phyloP scores from a whole-genome alignment of 2,888 invertebrate genomes.

The Odontomyia ornata region DNA sequence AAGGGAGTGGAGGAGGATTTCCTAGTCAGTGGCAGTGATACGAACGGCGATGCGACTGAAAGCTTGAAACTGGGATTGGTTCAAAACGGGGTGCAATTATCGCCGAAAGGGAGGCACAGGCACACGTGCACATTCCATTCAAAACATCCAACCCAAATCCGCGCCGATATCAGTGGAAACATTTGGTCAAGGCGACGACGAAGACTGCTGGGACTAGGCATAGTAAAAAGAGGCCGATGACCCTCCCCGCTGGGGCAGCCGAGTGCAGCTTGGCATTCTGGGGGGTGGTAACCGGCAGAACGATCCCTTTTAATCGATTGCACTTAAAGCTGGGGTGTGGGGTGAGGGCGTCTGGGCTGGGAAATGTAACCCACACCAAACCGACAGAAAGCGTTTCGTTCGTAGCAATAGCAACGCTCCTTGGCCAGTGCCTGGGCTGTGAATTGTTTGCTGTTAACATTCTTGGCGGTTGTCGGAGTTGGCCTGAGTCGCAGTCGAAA shows the following conservation, averaged over 20 bases:
- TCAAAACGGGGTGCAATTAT: slow-evolving; percentile 46
- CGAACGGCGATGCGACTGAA: slow-evolving; percentile 10
- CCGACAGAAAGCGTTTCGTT: not conserved
- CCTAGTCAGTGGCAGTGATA: slow-evolving; percentile 1
- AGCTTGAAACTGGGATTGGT: slow-evolving; percentile 45
- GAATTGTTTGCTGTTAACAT: not conserved
- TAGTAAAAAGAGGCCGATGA: slow-evolving; percentile 27
- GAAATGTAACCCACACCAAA: not conserved
- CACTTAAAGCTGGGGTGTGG: not conserved
- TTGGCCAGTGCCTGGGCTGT: not conserved
- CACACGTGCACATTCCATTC: not conserved
- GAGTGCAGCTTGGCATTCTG: not conserved
- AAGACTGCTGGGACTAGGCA: not conserved
- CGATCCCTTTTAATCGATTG: slow-evolving; percentile 29
- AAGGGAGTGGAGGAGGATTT: not conserved
- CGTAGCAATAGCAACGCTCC: not conserved
- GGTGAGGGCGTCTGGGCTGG: slow-evolving; percentile 12
- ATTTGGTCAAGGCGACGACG: not conserved
- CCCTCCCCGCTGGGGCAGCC: slow-evolving; percentile 11
- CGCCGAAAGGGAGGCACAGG: slow-evolving; percentile 10
- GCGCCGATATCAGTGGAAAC: not conserved
- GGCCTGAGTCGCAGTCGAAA: not conserved
- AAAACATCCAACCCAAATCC: slow-evolving; percentile 2
- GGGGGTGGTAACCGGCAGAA: slow-evolving; percentile 26
- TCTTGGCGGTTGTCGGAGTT: not conserved